These are phyloP conservation scores for Epsilonema sp. DNA, from an alignment of 2,888 invertebrate genomes.

Conservation along the genomic window DNA sequence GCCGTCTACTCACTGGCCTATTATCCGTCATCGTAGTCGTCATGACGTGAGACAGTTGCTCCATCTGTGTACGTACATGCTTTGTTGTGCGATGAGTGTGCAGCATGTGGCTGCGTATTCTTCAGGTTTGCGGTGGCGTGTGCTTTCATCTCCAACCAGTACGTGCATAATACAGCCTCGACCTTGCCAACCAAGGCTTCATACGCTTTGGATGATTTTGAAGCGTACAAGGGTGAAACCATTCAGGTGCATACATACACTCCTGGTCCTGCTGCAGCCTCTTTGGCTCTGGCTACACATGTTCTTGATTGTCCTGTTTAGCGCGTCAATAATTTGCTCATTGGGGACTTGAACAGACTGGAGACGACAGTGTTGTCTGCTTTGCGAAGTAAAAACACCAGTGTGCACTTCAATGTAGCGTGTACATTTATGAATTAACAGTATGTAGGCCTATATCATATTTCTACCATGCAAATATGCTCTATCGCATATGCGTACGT, in stretches of 20 bases:
- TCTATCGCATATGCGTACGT: too few relatives aligned
- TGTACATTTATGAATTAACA: too few relatives aligned
- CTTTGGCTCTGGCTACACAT: too few relatives aligned
- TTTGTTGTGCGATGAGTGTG: too few relatives aligned
- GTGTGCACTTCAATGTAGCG: too few relatives aligned
- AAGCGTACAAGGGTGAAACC: slow-evolving; percentile 2
- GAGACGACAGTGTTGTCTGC: neutral
- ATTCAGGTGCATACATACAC: neutral
- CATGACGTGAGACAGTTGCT: slow-evolving; percentile 3
- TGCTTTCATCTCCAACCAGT: slow-evolving; percentile 7
- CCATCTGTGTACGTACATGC: too few relatives aligned
- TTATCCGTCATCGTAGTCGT: slow-evolving; percentile 2
- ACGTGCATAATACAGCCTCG: slow-evolving; percentile 5
- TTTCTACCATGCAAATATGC: too few relatives aligned
- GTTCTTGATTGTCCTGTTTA: slow-evolving; percentile 1
- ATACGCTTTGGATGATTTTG: neutral
- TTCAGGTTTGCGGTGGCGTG: slow-evolving; percentile 7
- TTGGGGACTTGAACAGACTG: slow-evolving; percentile 1
- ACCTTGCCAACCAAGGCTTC: neutral
- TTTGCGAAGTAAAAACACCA: neutral
- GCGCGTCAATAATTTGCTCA: slow-evolving; percentile 2
- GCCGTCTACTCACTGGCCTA: neutral
- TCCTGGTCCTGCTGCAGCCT: too few relatives aligned
- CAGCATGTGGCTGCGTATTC: too few relatives aligned
- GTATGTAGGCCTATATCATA: too few relatives aligned